Percentiles rank a stretch among this genome's conserved stretches.
Conservation (phyloP, 2,113 vertebrate genomes). For the Eudorcas thomsonii region DNA sequence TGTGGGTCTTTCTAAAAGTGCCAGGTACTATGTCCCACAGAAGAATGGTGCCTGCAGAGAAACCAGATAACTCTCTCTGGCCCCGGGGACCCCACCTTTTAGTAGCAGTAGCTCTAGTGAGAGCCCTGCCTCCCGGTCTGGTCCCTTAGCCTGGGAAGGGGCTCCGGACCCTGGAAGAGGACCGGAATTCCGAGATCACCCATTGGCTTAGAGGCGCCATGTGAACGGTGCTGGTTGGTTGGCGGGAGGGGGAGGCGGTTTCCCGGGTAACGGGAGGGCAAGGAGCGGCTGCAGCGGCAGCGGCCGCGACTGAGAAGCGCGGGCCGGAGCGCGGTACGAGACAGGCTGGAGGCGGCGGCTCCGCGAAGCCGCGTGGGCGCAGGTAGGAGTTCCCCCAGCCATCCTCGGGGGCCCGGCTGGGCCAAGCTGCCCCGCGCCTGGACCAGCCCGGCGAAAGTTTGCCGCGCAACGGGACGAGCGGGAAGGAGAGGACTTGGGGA, state of each 20-base stretch:
- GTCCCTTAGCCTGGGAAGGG: slow-evolving; percentile 38
- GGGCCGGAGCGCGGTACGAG: slow-evolving; percentile 8
- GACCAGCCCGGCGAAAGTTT: slow-evolving; percentile 40
- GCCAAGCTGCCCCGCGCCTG: accelerated
- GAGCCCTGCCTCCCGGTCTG: background rate
- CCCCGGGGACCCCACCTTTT: background rate
- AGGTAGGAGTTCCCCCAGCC: slow-evolving; percentile 41
- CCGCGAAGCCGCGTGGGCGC: background rate
- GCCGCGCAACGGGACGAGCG: background rate
- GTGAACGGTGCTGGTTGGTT: slow-evolving; percentile 74
- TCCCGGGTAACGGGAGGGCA: slow-evolving; percentile 74
- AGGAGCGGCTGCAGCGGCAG: slow-evolving; percentile 56
- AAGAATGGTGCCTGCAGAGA: background rate
- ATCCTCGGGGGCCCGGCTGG: background rate
- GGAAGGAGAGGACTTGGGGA: slow-evolving; percentile 45
- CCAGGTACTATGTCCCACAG: background rate
- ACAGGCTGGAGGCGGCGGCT: slow-evolving; percentile 21
- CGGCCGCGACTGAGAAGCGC: slow-evolving; percentile 47
- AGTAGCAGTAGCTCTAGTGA: background rate
- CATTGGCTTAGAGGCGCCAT: slow-evolving; percentile 74
- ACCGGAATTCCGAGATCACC: slow-evolving; percentile 44
- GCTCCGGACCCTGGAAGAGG: slow-evolving; percentile 55
- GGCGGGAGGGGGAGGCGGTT: slow-evolving; percentile 72
- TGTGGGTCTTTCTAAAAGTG: background rate
- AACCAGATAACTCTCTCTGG: background rate